Evolutionary conservation across 2,113 vertebrate genomes (phyloP).

Genomic region (Hydrolagus affinis): DNA sequence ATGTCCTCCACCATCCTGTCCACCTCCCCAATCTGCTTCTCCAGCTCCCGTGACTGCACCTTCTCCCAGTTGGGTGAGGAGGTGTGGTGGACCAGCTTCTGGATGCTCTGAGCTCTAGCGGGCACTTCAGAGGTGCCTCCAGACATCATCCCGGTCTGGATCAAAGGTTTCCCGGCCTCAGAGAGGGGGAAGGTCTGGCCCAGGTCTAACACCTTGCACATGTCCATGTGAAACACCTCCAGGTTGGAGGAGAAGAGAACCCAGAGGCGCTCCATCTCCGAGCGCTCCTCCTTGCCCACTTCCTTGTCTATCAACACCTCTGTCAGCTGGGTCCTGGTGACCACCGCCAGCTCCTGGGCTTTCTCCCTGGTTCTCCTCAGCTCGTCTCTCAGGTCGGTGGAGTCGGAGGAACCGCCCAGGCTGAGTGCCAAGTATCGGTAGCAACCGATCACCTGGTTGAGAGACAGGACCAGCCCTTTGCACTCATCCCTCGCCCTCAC

Average conservation of each 20-base stretch:
- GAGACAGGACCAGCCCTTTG: constrained; percentile 30
- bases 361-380: constrained; percentile 54
- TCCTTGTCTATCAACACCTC: constrained; percentile 54
- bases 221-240: constrained; percentile 64
- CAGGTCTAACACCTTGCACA: constrained; percentile 63
- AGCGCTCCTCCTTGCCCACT: constrained; percentile 50
- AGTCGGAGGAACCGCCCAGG: constrained; percentile 59
- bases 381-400: constrained; percentile 53
- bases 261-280: constrained; percentile 63
- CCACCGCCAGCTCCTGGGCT: constrained; percentile 48
- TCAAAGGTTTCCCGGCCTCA: constrained; percentile 39
- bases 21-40: constrained; percentile 49
- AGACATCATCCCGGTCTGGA: constrained; percentile 56
- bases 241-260: constrained; percentile 64
- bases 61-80: constrained; percentile 42
- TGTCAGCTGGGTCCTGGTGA: constrained; percentile 52
- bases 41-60: constrained; percentile 45
- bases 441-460: constrained; percentile 62
- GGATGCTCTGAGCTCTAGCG: constrained; percentile 52
- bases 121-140: constrained; percentile 49
- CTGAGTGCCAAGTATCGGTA: constrained; percentile 61
- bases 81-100: constrained; percentile 41
- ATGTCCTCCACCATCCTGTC: constrained; percentile 54
- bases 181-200: constrained; percentile 49
- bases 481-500: constrained; percentile 35